phyloP scores from a whole-genome alignment of 2,797 vertebrate species.

The Furcifer pardalis region DNA sequence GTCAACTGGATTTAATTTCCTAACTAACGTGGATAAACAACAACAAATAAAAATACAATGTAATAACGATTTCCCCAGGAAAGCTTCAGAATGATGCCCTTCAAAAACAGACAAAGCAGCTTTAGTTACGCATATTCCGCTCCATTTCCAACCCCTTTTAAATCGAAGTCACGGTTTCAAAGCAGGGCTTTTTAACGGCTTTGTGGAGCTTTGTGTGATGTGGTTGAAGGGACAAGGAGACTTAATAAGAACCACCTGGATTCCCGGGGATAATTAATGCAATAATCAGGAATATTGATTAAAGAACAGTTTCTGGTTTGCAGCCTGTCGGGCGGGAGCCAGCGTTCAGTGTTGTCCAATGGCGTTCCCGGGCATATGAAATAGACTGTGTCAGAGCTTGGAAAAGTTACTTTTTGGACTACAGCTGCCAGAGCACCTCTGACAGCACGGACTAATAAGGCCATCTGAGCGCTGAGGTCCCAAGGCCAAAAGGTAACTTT shows the following conservation, averaged over 20 bases:
- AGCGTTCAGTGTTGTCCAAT: not conserved
- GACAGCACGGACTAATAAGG: too few species aligned
- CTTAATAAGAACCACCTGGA: constrained; percentile 38
- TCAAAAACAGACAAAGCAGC: too few species aligned
- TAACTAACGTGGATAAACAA: not conserved
- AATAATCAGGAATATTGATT: constrained; percentile 1
- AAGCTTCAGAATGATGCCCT: too few species aligned
- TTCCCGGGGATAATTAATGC: constrained; percentile 33
- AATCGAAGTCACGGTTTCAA: not conserved
- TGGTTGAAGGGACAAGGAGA: constrained; percentile 15
- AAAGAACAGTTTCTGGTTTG: not conserved
- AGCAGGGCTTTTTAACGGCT: not conserved
- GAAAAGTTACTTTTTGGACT: too few species aligned
- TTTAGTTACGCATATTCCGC: not conserved
- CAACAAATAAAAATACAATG: not conserved
- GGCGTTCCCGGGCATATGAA: not conserved
- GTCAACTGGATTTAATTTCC: not conserved
- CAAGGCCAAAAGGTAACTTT: too few species aligned
- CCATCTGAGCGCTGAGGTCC: too few species aligned
- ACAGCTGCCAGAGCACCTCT: too few species aligned
- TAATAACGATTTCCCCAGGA: too few species aligned
- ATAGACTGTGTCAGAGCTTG: not conserved
- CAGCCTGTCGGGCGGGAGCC: not conserved
- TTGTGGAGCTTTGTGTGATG: constrained; percentile 18
- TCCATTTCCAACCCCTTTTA: not conserved